Base-by-base conservation (phyloP, 2,888 invertebrate species). In the Alcis repandata region DNA sequence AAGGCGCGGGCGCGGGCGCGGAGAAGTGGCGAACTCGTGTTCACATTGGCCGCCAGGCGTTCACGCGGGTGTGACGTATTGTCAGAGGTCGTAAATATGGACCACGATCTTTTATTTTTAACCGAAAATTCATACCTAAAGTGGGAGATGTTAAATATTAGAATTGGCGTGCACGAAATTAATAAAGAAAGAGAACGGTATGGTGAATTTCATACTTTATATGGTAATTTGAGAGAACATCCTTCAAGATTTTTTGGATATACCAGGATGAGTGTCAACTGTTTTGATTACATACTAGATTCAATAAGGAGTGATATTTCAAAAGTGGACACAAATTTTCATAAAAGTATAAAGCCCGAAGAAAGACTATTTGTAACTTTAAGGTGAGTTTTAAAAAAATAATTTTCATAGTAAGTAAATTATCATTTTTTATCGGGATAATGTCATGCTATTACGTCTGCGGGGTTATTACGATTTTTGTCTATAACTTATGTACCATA, bases 191-290 rank as follows among this genome's bases (percentile, higher is more conserved):
- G 65, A 64, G 65, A 71, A 70, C 69, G 70, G 67, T 69, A 72
- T 51, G 64, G 72, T 38, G 70, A 72, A 69, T 71, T 74, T 69
- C 68, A 69, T 63, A 74, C 71, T 64, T 70, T 72, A 71, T 71
- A 71, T 60, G n/a, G 60, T 64, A 74, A 69, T 70, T 71, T 72
- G 66, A 69, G 69, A 69, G 65, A 72, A 72, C 64, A 74, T 71
- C 72, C 70, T 69, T 69, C 69, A 70, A 69, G 67, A 61, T 71
- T 68, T 68, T 71, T 70, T 69, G 63, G 64, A 67, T 71, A 69
- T 67, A 71, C 73, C 66, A 73, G 73, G 66, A 71, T 71, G 70
- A 72, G 9, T 64, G 62, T 70, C 63, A 56, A 49, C 70, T 67
- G 68, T 72, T 70, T 68, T 70, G 67, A 68, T 68, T 70, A 68